A percentile compares a stretch with the other conserved stretches of the same genome.
These are phyloP conservation scores for Branchinecta lindahli DNA, from an alignment of 1,140 invertebrate species.

Conservation along the genomic window DNA sequence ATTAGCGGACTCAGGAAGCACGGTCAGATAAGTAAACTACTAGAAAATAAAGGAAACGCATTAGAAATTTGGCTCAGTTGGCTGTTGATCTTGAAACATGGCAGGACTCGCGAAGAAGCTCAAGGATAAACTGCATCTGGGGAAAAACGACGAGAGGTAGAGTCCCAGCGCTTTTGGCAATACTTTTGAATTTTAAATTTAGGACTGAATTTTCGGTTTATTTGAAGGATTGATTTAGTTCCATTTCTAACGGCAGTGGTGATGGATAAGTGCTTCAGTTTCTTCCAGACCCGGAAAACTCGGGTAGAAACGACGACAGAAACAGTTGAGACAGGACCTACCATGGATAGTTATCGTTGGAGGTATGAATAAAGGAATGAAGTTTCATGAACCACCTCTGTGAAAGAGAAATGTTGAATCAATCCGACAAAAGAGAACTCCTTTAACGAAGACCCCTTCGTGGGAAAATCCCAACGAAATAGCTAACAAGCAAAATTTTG, in stretches of 20 bases:
- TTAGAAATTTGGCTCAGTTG: slow-evolving; percentile 5
- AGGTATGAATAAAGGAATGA: too few relatives aligned
- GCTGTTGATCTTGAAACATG: slow-evolving; percentile 7
- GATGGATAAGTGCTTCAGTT: slow-evolving; percentile 2
- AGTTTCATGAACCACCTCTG: too few relatives aligned
- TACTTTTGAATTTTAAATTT: neutral
- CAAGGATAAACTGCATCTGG: neutral
- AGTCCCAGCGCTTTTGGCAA: neutral
- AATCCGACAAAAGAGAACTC: too few relatives aligned
- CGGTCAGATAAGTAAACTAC: neutral
- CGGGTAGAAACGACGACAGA: neutral
- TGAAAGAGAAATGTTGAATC: too few relatives aligned
- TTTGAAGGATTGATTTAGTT: too few relatives aligned
- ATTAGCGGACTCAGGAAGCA: too few relatives aligned
- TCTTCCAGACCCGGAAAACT: neutral
- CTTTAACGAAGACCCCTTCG: too few relatives aligned
- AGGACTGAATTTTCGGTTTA: neutral
- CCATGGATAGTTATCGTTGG: too few relatives aligned
- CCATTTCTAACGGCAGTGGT: neutral
- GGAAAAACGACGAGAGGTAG: neutral
- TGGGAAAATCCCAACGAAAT: too few relatives aligned
- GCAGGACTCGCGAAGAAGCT: neutral
- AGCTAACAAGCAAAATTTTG: too few relatives aligned
- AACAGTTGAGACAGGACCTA: too few relatives aligned
- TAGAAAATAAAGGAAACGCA: neutral